phyloP scores from a whole-genome alignment of 30 jellyfish, hydroid and myxozoan genomes.

The Rhopilema esculentum region DNA sequence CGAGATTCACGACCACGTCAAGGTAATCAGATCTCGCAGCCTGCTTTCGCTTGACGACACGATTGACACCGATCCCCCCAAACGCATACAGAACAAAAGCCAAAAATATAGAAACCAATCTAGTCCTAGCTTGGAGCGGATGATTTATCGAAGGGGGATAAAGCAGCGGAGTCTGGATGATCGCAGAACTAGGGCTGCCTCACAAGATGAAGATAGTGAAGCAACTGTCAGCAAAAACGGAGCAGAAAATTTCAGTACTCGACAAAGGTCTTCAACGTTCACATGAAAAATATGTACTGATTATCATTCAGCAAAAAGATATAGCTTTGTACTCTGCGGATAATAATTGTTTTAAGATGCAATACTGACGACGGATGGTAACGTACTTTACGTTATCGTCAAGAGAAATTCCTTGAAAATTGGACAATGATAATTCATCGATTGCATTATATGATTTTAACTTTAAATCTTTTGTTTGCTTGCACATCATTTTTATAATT shows the following conservation, averaged over 20 bases:
- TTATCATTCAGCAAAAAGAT: neutral
- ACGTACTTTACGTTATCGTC: no score
- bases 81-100: neutral
- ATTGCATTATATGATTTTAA: no score
- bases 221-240: neutral
- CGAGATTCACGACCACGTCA: constrained; percentile 11
- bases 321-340: no score
- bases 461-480: no score
- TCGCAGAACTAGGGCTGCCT: neutral
- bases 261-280: neutral
- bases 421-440: no score
- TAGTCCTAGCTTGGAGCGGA: neutral
- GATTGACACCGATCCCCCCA: neutral
- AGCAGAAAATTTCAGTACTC: neutral
- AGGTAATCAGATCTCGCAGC: constrained; percentile 18
- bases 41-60: neutral
- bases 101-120: neutral
- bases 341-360: no score
- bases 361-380: no score
- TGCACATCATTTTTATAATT: no score
- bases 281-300: neutral
- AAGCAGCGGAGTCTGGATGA: constrained; percentile 43
- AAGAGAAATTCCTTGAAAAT: no score
- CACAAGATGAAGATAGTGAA: neutral
- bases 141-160: neutral